Base-by-base conservation (phyloP, 2,113 vertebrate genomes). In the Suncus etruscus region DNA sequence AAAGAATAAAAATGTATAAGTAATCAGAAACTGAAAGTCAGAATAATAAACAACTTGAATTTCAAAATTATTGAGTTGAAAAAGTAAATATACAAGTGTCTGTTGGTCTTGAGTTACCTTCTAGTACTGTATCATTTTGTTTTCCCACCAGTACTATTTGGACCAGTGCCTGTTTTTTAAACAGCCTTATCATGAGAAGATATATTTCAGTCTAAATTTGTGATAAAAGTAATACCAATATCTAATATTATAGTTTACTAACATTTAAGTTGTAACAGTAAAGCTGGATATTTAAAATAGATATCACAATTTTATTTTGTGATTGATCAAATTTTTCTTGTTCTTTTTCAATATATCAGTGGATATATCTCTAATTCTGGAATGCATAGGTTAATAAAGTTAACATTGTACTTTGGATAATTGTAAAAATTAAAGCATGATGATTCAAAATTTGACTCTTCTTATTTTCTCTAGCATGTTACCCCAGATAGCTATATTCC, bases 401-500 rank as follows among this genome's bases (percentile, higher is more conserved):
- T 72, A 84, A n/a, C 47, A 69, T 90, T 93, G 92, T 51, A 69
- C 91, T 79, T 83, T 61, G 27, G 63, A 66, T 89, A 72, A 61
- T 27, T 82, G 24, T 84, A 66, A 63, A 65, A 78, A 70, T 82
- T 39, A 39, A 88, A 87, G 32, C 45, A 24, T 16, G 63, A 68
- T 75, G 22, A 32, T 79, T 91, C 83, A 20, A 58, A 85, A 88
- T 54, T 48, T 88, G 48, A 3, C 0, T 86, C 78, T 92, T 97
- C 48, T 95, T 11, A 45, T 91, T 95, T 93, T 94, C 91, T 86
- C 83, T 95, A 99, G 99, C 99, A 99, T 39, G 99, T 99, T 90
- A 99, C 99, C 24, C 96, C 98, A 14, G 99, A 99, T 97, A 99
- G 99, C 97, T 99, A 99, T 97, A 99, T 99, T 87, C 99, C 99